phyloP scores from a whole-genome alignment of 2,113 vertebrate species.

The Phyllostomus hastatus region DNA sequence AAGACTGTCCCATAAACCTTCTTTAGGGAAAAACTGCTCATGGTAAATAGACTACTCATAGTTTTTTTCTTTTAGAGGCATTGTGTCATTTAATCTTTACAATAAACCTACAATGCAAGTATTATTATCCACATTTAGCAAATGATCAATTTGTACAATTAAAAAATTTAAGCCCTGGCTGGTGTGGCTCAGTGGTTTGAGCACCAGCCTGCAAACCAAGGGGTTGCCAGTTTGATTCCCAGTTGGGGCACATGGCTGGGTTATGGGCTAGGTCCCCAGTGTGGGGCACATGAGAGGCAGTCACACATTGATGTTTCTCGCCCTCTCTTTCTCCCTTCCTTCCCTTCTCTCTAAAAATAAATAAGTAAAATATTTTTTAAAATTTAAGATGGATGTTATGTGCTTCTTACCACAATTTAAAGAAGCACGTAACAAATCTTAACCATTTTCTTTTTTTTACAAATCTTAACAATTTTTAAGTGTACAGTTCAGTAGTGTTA shows the following conservation, averaged over 20 bases:
- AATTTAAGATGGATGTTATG: neutral
- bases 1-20: neutral
- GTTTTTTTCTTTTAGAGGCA: constrained; percentile 27
- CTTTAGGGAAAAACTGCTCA: neutral
- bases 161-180: neutral
- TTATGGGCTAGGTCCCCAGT: too few relatives aligned
- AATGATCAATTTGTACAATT: neutral
- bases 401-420: neutral
- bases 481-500: neutral
- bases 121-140: neutral
- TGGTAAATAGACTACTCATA: neutral
- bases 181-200: too few relatives aligned
- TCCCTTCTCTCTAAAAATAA: too few relatives aligned
- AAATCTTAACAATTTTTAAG: neutral
- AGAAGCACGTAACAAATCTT: neutral
- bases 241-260: too few relatives aligned
- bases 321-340: too few relatives aligned
- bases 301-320: too few relatives aligned
- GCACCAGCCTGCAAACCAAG: too few relatives aligned
- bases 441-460: neutral
- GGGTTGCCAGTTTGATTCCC: too few relatives aligned
- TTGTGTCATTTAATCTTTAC: constrained; percentile 18
- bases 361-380: neutral
- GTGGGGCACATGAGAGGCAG: too few relatives aligned
- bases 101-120: neutral